Evolutionary conservation across 2,113 vertebrate genomes (phyloP).

Genomic region (Ceyx cyanopectus): DNA sequence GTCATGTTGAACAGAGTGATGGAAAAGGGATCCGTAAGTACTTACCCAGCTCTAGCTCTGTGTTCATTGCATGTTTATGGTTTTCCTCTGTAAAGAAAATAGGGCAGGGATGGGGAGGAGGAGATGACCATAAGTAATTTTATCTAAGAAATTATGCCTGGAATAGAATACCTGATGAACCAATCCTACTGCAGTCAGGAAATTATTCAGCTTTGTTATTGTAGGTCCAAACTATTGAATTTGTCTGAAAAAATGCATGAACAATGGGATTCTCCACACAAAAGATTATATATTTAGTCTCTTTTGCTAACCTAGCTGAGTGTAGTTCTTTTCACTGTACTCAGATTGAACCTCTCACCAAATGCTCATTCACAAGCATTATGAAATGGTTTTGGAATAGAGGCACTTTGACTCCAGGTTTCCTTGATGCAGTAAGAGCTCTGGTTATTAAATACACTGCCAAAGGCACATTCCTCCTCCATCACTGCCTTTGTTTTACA

Average conservation of each 20-base stretch:
- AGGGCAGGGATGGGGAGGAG: no score
- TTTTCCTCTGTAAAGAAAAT: not conserved
- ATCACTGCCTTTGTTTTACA: not conserved
- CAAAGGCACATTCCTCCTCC: not conserved
- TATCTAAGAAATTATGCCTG: not conserved
- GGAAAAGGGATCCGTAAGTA: slow-evolving; percentile 97
- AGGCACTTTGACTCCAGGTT: not conserved
- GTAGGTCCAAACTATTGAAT: not conserved
- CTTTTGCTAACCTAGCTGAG: not conserved
- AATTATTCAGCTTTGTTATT: not conserved
- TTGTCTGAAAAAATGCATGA: not conserved
- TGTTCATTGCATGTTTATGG: not conserved
- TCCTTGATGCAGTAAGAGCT: not conserved
- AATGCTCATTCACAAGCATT: not conserved
- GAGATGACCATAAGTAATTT: not conserved
- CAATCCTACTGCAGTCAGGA: not conserved
- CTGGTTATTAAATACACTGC: not conserved
- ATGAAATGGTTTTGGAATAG: not conserved
- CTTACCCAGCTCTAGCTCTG: not conserved
- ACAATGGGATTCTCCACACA: not conserved
- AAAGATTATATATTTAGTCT: not conserved
- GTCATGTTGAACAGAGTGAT: slow-evolving; percentile 98
- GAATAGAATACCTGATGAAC: not conserved
- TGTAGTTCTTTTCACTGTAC: not conserved
- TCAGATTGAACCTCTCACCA: not conserved